These are phyloP conservation scores for Caenorhabditis imperialis DNA, from an alignment of 2,888 invertebrate genomes.

Conservation along the genomic window DNA sequence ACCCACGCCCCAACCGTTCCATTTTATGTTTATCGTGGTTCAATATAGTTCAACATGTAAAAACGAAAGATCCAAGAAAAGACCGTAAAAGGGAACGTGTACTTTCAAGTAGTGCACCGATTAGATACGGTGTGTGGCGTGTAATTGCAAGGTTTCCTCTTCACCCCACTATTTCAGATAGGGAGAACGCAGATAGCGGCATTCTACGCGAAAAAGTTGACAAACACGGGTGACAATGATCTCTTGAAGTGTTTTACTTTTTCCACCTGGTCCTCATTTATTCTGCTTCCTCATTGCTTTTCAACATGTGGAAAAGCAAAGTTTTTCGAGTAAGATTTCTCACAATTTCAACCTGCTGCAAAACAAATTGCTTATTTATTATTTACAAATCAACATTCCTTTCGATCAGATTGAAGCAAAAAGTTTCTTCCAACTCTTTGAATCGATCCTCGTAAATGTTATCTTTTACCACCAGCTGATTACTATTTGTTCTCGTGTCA, in stretches of 20 bases:
- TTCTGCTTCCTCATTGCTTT: conserved; percentile 15
- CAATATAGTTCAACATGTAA: too few relatives aligned
- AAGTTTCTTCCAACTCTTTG: not conserved
- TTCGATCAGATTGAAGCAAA: not conserved
- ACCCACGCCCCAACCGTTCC: conserved; percentile 8
- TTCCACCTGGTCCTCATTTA: conserved; percentile 11
- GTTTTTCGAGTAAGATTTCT: too few relatives aligned
- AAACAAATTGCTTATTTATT: conserved; percentile 6
- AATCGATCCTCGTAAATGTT: not conserved
- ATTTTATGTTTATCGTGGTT: not conserved
- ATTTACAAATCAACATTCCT: too few relatives aligned
- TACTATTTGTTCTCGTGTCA: conserved; percentile 48
- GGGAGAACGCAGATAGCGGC: conserved; percentile 27
- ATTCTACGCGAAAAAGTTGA: conserved; percentile 12
- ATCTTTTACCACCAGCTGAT: conserved; percentile 32
- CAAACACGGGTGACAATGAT: conserved; percentile 41
- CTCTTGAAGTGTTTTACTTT: not conserved
- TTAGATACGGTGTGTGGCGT: conserved; percentile 17
- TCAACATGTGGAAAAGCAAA: too few relatives aligned
- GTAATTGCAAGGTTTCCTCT: conserved; percentile 22
- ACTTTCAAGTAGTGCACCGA: conserved; percentile 29
- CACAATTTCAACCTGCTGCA: conserved; percentile 15
- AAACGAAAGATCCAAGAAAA: too few relatives aligned
- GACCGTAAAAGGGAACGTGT: not conserved
- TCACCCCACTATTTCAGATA: conserved; percentile 15